Base-by-base conservation (phyloP, 2,888 invertebrate species). In the Chloroclystis v-ata region DNA sequence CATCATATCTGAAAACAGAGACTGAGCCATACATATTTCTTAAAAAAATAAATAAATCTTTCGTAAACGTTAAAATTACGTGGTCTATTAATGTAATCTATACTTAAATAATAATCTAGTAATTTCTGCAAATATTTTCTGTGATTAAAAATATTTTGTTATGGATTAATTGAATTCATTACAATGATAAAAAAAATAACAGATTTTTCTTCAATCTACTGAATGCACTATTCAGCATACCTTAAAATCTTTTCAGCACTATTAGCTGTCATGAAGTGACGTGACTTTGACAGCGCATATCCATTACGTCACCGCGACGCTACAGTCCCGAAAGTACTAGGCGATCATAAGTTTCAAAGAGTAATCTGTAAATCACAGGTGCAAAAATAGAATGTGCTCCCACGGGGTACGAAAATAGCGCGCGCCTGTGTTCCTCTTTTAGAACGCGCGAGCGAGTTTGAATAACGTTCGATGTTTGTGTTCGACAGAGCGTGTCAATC, bases 231-330 rank as follows among this genome's bases (percentile, higher is more conserved):
- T 20, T 20, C 20, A 20, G 2, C 8, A 6, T 26, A 26, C 26
- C 26, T 26, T 8, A 37, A 20, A 4, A 4, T 11, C 37, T 30
- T 54, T 63, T 59, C 58, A 59, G 47, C 32, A 43, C 38, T 51
- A 44, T 58, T 57, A 56, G 63, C 69, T 72, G 65, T 61, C 56
- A 46, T 74, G 74, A 65, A 60, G 63, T 75, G 75, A 65, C 61
- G 63, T 75, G 78, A 75, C 76, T 78, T 65, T 82, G 82, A 82
- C 80, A 76, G 72, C 63, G 65, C 71, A 71, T 70, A 76, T 85
- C 85, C 65, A 64, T 79, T 85, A 83, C 86, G 88, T 88, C 88
- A 88, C 80, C 73, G 76, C 75, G 75, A 79, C 82, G 78, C 67
- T 72, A 69, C 60, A 64, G 68, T 69, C 70, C 74, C 73, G 67